A percentile compares a stretch with the other conserved stretches of the same genome.
Evolutionary conservation across 2,888 invertebrate genomes (phyloP).

Genomic region (Vanessa cardui): DNA sequence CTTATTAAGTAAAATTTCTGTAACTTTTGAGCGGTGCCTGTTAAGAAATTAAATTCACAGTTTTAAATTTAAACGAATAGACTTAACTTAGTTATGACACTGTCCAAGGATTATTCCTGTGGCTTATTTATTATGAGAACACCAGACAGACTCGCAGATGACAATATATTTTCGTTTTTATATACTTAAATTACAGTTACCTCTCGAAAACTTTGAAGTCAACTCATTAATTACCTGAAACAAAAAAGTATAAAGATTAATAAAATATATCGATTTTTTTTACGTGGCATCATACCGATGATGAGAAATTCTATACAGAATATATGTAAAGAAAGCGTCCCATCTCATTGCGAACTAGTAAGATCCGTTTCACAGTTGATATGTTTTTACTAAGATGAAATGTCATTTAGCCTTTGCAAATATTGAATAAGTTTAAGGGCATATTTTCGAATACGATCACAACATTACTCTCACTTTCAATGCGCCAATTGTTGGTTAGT

Average conservation of each 20-base stretch:
- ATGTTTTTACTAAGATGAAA: conserved; percentile 16
- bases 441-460: too few species aligned
- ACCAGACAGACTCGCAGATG: conserved; percentile 3
- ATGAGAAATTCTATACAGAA: background rate
- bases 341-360: background rate
- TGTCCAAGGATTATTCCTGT: conserved; percentile 24
- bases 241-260: background rate
- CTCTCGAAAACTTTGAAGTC: background rate
- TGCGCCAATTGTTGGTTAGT: too few species aligned
- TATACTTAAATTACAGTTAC: conserved; percentile 1
- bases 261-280: background rate
- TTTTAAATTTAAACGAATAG: conserved; percentile 53
- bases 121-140: conserved; percentile 20
- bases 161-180: background rate
- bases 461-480: too few species aligned
- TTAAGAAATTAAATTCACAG: conserved; percentile 60
- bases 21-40: conserved; percentile 72
- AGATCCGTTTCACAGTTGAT: background rate
- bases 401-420: conserved; percentile 10
- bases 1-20: conserved; percentile 72
- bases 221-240: conserved; percentile 18
- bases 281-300: too few species aligned
- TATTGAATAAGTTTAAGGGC: background rate
- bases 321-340: background rate
- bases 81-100: conserved; percentile 46